phyloP scores from a whole-genome alignment of 2,113 vertebrate genomes.

The Gyps fulvus region DNA sequence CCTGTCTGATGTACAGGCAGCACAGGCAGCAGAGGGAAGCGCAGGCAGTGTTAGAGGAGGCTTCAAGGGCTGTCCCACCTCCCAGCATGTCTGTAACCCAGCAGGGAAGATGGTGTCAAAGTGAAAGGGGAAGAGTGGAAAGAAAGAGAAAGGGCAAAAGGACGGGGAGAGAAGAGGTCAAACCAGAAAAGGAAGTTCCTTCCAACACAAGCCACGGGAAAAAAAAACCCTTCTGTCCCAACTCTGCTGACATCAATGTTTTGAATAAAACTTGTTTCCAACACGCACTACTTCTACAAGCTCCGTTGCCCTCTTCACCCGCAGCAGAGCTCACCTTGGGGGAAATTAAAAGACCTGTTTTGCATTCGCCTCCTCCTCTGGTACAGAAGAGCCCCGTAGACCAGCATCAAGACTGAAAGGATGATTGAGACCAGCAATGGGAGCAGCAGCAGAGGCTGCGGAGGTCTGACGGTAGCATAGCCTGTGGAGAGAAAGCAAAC shows the following conservation, averaged over 20 bases:
- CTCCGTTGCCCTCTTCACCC: rapidly evolving
- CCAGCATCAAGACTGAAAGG: neutral
- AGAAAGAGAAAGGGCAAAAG: neutral
- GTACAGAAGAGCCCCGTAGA: neutral
- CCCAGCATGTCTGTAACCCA: neutral
- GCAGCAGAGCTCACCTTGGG: neutral
- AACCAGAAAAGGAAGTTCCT: neutral
- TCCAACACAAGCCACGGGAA: neutral
- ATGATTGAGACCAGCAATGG: neutral
- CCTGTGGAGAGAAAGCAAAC: neutral
- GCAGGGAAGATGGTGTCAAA: neutral
- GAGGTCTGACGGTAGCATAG: neutral
- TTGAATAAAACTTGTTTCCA: neutral
- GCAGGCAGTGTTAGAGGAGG: neutral
- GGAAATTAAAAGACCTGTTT: neutral
- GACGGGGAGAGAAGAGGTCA: neutral
- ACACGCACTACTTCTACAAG: neutral
- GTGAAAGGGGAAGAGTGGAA: neutral
- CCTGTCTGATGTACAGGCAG: neutral
- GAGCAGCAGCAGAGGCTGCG: neutral
- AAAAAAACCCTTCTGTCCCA: neutral
- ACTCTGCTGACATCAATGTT: neutral
- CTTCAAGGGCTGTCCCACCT: neutral
- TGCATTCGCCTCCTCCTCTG: neutral
- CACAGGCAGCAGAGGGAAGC: neutral